These are phyloP conservation scores for Characodon lateralis DNA, from an alignment of 2,797 vertebrate genomes.

Conservation along the genomic window DNA sequence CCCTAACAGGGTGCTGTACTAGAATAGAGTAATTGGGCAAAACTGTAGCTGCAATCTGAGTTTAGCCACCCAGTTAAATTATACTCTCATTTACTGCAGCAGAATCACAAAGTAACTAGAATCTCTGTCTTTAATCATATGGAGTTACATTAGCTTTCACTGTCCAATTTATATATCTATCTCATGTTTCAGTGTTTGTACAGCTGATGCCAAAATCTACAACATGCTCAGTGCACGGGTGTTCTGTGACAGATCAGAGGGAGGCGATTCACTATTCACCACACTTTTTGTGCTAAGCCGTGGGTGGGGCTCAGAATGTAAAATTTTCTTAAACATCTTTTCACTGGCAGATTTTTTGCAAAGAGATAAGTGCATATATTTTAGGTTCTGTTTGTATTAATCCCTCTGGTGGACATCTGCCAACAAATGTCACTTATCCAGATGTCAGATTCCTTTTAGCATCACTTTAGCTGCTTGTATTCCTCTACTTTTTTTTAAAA, in stretches of 20 bases:
- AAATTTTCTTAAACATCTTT: neutral
- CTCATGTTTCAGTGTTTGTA: neutral
- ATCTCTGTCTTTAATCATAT: neutral
- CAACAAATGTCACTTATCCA: slow-evolving; percentile 3
- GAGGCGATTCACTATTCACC: neutral
- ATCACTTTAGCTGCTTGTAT: neutral
- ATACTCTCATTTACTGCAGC: neutral
- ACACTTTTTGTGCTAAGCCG: neutral
- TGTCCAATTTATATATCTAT: neutral
- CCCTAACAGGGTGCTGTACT: neutral
- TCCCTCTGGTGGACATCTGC: neutral
- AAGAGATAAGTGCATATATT: neutral
- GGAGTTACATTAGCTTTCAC: neutral
- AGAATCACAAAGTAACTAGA: neutral
- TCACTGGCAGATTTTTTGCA: neutral
- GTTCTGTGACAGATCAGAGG: neutral
- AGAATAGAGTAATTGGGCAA: neutral
- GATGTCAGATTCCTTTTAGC: neutral
- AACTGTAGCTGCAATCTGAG: neutral
- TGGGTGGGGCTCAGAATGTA: neutral
- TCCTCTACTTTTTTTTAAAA: neutral
- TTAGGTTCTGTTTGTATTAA: neutral
- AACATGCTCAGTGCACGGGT: neutral
- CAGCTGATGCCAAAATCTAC: neutral
- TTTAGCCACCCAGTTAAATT: too few species aligned